phyloP scores from a whole-genome alignment of 30 jellyfish, hydroid and myxozoan species.

The Chrysaora quinquecirrha region DNA sequence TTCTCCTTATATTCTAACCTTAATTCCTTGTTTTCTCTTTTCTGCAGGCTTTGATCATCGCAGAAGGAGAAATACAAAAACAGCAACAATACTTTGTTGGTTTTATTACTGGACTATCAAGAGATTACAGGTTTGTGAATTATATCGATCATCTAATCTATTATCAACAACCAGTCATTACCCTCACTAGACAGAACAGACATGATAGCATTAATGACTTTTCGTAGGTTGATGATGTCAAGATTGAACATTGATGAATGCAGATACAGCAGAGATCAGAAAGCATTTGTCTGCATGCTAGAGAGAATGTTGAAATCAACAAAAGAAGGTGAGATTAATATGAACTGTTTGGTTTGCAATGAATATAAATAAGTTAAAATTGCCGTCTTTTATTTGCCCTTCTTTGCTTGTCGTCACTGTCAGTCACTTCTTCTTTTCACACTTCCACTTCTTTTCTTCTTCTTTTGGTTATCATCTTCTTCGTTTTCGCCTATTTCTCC shows the following conservation, averaged over 20 bases:
- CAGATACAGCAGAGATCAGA: constrained; percentile 57
- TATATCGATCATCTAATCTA: no score
- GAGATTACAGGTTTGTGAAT: constrained; percentile 62
- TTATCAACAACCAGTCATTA: no score
- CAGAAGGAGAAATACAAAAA: constrained; percentile 74
- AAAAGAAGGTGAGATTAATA: constrained; percentile 47
- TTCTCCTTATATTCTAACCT: not conserved
- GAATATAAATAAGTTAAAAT: not conserved
- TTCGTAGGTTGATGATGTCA: constrained; percentile 69
- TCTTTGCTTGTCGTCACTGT: no score
- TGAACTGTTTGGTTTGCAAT: not conserved
- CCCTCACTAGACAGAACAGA: no score
- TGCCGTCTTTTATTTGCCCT: no score
- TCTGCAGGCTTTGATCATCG: constrained; percentile 63
- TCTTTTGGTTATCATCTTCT: no score
- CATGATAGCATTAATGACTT: not conserved
- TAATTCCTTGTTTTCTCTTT: not conserved
- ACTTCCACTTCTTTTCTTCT: no score
- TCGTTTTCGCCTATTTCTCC: no score
- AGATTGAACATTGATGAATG: constrained; percentile 63
- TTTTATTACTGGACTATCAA: constrained; percentile 50
- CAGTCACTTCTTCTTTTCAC: no score
- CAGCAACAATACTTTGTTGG: constrained; percentile 75
- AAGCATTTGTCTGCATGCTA: constrained; percentile 27
- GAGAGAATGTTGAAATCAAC: constrained; percentile 63